These are phyloP conservation scores for Acleris holmiana DNA, from an alignment of 2,888 invertebrate genomes.

Conservation along the genomic window DNA sequence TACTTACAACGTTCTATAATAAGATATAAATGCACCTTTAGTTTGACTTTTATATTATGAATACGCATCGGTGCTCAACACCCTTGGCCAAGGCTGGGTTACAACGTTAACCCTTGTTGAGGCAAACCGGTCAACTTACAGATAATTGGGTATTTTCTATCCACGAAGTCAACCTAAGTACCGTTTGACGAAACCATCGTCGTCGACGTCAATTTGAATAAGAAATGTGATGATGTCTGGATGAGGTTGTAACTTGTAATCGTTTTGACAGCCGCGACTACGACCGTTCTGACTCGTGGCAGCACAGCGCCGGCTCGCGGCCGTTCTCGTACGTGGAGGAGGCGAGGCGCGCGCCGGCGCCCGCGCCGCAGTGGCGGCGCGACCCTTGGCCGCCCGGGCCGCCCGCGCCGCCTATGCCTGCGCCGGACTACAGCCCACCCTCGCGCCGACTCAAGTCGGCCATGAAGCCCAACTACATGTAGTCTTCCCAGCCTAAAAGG, in stretches of 20 bases:
- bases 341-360: conserved; percentile 45
- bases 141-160: no score
- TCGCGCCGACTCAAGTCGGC: conserved; percentile 69
- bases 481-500: not conserved
- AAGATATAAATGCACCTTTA: no score
- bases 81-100: no score
- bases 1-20: no score
- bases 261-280: conserved; percentile 46
- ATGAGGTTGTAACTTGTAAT: not conserved
- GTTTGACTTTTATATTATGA: no score
- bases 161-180: no score
- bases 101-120: no score
- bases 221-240: no score
- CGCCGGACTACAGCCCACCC: conserved; percentile 70
- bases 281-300: conserved; percentile 67
- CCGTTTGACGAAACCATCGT: no score
- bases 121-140: no score
- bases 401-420: conserved; percentile 63
- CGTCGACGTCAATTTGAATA: no score
- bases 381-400: conserved; percentile 54
- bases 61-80: no score
- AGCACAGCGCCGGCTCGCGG: conserved; percentile 48
- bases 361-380: conserved; percentile 51
- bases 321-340: conserved; percentile 71
- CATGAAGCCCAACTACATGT: conserved; percentile 59